A percentile compares a stretch with the other conserved stretches of the same genome.
phyloP scores from a whole-genome alignment of 2,797 vertebrate species.

The Enteromius paludinosus region DNA sequence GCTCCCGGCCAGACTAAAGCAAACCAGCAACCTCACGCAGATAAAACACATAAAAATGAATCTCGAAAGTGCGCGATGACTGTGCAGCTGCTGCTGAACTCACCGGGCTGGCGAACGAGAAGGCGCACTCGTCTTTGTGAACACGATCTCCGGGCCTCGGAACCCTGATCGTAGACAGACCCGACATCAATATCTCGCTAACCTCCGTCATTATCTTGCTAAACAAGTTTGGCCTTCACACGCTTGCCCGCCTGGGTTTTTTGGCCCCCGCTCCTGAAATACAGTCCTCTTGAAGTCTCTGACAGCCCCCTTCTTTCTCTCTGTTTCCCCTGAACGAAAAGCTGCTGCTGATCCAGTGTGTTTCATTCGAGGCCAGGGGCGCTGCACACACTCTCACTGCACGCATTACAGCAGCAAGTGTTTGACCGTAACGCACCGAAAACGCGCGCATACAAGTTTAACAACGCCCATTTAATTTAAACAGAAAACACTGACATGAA shows the following conservation, averaged over 20 bases:
- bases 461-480: background rate
- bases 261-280: conserved; percentile 64
- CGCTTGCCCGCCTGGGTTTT: conserved; percentile 63
- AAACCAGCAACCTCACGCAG: background rate
- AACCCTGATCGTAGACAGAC: conserved; percentile 93
- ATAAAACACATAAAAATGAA: background rate
- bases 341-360: conserved; percentile 63
- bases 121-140: conserved; percentile 99
- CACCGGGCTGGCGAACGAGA: conserved; percentile 96
- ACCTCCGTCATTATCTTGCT: conserved; percentile 84
- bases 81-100: conserved; percentile 64
- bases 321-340: conserved; percentile 64
- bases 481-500: background rate
- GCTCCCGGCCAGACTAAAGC: background rate
- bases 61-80: conserved; percentile 2
- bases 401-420: conserved; percentile 42
- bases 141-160: conserved; percentile 96
- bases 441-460: background rate
- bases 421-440: conserved; percentile 5
- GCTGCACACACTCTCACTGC: conserved; percentile 50
- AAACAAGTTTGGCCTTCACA: conserved; percentile 59
- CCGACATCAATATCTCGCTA: conserved; percentile 93
- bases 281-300: conserved; percentile 51
- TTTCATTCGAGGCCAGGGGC: conserved; percentile 68
- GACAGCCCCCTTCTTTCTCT: conserved; percentile 44